Evolutionary conservation across 1,140 invertebrate genomes (phyloP).

Genomic region (Acyrthosiphon pisum): DNA sequence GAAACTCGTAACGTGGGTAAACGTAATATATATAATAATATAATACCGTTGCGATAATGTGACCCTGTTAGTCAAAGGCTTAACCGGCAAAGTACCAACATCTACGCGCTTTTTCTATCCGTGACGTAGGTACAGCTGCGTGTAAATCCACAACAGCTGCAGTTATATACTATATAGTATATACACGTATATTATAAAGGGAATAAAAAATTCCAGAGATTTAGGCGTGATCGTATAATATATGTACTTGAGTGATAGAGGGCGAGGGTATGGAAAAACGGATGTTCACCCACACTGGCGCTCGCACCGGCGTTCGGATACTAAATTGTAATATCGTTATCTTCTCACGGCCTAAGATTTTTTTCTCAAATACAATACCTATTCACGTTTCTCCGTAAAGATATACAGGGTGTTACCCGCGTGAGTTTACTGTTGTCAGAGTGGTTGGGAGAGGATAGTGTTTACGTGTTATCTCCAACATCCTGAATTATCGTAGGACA

Average conservation of each 20-base stretch:
- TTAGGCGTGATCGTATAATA: neutral
- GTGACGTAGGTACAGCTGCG: neutral
- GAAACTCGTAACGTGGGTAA: neutral
- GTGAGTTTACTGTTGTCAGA: neutral
- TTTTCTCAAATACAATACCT: neutral
- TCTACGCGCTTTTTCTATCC: neutral
- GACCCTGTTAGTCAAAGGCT: neutral
- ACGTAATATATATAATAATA: neutral
- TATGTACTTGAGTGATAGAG: too few relatives aligned
- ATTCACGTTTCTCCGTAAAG: neutral
- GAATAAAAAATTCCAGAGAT: conserved; percentile 2
- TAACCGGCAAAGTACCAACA: neutral
- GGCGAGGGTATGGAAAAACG: neutral
- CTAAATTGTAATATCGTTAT: conserved; percentile 10
- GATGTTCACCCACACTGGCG: neutral
- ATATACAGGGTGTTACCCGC: neutral
- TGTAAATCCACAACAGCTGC: neutral
- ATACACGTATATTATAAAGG: neutral
- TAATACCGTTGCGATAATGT: neutral
- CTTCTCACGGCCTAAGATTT: neutral
- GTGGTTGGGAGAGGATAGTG: neutral
- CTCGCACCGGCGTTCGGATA: neutral
- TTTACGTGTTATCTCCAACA: neutral
- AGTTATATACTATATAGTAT: neutral
- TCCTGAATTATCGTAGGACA: neutral